These are phyloP conservation scores for Heptranchias perlo DNA, from an alignment of 2,113 vertebrate genomes.

Conservation along the genomic window DNA sequence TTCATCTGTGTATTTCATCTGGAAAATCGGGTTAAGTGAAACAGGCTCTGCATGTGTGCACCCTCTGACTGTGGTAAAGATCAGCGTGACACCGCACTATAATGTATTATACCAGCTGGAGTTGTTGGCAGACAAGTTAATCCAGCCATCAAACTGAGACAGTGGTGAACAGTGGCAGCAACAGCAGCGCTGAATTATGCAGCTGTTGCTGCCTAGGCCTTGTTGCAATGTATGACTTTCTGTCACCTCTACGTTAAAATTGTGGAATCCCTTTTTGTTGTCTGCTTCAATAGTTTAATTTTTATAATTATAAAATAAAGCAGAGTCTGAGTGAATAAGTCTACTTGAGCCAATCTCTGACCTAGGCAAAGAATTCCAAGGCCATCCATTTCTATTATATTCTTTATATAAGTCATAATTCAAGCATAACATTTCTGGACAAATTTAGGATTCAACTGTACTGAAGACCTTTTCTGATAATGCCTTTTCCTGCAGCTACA, in stretches of 20 bases:
- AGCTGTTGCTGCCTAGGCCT: slow-evolving; percentile 48
- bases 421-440: background rate
- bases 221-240: slow-evolving; percentile 41
- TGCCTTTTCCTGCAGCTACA: background rate
- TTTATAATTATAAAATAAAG: background rate
- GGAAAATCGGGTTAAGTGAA: slow-evolving; percentile 43
- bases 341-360: background rate
- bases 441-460: background rate
- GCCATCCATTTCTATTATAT: background rate
- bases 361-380: background rate
- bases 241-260: background rate
- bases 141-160: slow-evolving; percentile 47
- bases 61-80: slow-evolving; percentile 44
- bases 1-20: slow-evolving; percentile 41
- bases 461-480: background rate
- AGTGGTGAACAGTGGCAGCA: slow-evolving; percentile 49
- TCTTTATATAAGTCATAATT: background rate
- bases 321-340: background rate
- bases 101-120: slow-evolving; percentile 51
- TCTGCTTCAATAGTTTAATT: background rate
- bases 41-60: slow-evolving; percentile 43
- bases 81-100: slow-evolving; percentile 44
- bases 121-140: slow-evolving; percentile 52
- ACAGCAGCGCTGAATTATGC: slow-evolving; percentile 43
- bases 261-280: slow-evolving; percentile 41